Evolutionary conservation across 2,797 vertebrate species (phyloP), one percentile per base, ranked within the genome.

Genomic region (Danio choprae): DNA sequence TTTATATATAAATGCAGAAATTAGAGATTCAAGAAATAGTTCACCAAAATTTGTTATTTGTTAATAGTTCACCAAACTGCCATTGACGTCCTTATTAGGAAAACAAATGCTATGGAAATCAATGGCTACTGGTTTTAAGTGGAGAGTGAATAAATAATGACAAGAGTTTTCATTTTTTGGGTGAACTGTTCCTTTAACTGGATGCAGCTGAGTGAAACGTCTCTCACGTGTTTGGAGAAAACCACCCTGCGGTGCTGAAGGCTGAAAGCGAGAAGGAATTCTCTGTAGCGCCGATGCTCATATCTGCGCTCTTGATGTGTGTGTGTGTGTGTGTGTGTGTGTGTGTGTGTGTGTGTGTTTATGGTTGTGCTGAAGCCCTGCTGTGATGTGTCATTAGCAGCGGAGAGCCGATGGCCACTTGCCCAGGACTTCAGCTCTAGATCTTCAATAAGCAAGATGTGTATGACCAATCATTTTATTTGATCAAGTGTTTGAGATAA

Each of bases 291-390:
- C 63, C 44, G 69, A 65, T 80, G 50, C 59, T 65, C 68, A 18
- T 51, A 70, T 68, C 64, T 1, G 11, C 29, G 7, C 64, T 68
- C 63, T 58, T 68, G 41, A 59, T 77, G 41, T 29, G 29, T 29
- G n/a, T n/a, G n/a, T n/a, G n/a, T n/a, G n/a, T 43, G 41, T 4
- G 43, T 64, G 46, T 79, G 77, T 79, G 56, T 79, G 29, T 29
- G n/a, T n/a, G n/a, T n/a, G n/a, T n/a, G n/a, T 43, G 41, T 4
- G 43, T 64, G 46, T 79, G 77, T 79, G 56, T 79, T 79, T 79
- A 80, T 58, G 56, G 7, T 53, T 63, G 64, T 8, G 59, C 59
- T 10, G 40, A 64, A 65, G 4, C 60, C 78, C 68, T 38, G 77
- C 67, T 40, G 58, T 56, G 38, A 79, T 64, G 76, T 7, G 41